phyloP scores from a whole-genome alignment of 2,113 vertebrate species.

The Cryptomyrus ogoouensis region DNA sequence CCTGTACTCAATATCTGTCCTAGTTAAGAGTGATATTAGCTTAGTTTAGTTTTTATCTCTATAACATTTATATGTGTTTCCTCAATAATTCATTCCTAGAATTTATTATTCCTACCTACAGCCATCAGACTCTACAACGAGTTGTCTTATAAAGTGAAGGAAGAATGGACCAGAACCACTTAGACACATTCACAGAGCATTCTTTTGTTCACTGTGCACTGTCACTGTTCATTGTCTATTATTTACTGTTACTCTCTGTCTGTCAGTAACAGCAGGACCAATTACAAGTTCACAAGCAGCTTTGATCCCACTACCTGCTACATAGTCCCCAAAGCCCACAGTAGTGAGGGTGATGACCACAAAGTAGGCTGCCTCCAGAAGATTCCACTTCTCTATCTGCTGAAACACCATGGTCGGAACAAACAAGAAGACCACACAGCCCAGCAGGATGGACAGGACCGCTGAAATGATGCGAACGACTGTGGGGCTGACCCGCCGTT shows the following conservation, averaged over 20 bases:
- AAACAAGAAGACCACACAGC: constrained; percentile 80
- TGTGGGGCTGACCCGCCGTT: constrained; percentile 70
- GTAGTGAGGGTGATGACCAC: constrained; percentile 86
- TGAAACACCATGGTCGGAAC: constrained; percentile 75
- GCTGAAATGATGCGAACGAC: constrained; percentile 75
- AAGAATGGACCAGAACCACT: neutral
- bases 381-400: constrained; percentile 68
- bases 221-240: neutral
- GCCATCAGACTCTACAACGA: neutral
- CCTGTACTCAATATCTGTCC: neutral
- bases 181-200: neutral
- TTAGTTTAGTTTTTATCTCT: neutral
- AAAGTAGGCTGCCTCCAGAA: constrained; percentile 80
- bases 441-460: constrained; percentile 77
- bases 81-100: neutral
- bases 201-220: neutral
- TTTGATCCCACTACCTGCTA: constrained; percentile 62
- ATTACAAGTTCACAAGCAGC: neutral
- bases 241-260: neutral
- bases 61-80: neutral
- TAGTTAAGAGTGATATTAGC: neutral
- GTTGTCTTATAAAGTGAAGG: neutral
- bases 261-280: neutral
- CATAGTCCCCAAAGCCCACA: constrained; percentile 83
- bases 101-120: neutral